phyloP scores from a whole-genome alignment of 2,888 invertebrate genomes.

The Pinctada fucata region DNA sequence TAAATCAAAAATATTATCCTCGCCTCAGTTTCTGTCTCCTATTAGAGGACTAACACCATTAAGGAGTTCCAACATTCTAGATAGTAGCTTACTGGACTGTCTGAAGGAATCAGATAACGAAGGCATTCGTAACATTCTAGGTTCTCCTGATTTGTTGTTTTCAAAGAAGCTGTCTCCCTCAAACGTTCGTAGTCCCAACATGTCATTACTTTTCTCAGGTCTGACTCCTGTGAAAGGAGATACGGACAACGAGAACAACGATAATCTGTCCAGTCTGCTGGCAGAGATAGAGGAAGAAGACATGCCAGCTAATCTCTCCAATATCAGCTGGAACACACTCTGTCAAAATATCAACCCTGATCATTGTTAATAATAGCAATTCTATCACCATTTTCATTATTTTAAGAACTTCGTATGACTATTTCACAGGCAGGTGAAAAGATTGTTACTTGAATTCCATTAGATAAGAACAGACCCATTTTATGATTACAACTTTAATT shows the following conservation, averaged over 20 bases:
- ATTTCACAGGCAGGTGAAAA: too few relatives aligned
- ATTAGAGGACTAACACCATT: constrained; percentile 57
- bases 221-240: constrained; percentile 32
- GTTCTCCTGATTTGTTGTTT: constrained; percentile 42
- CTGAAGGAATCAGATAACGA: constrained; percentile 45
- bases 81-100: constrained; percentile 59
- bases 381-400: not conserved
- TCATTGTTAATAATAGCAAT: not conserved
- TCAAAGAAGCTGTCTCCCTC: constrained; percentile 19
- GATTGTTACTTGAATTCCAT: too few relatives aligned
- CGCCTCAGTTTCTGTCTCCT: constrained; percentile 55
- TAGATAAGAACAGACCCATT: too few relatives aligned
- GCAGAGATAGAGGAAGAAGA: constrained; percentile 46
- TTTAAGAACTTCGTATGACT: too few relatives aligned
- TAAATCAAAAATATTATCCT: constrained; percentile 34
- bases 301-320: constrained; percentile 40
- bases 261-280: constrained; percentile 42
- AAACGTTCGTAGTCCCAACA: constrained; percentile 20
- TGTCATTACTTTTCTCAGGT: constrained; percentile 29
- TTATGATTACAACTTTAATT: too few relatives aligned
- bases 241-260: constrained; percentile 22
- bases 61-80: constrained; percentile 47
- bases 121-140: constrained; percentile 34
- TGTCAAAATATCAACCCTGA: constrained; percentile 19
- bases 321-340: constrained; percentile 41